phyloP scores from a whole-genome alignment of 2,113 vertebrate genomes.

The Corythoichthys haematopterus region DNA sequence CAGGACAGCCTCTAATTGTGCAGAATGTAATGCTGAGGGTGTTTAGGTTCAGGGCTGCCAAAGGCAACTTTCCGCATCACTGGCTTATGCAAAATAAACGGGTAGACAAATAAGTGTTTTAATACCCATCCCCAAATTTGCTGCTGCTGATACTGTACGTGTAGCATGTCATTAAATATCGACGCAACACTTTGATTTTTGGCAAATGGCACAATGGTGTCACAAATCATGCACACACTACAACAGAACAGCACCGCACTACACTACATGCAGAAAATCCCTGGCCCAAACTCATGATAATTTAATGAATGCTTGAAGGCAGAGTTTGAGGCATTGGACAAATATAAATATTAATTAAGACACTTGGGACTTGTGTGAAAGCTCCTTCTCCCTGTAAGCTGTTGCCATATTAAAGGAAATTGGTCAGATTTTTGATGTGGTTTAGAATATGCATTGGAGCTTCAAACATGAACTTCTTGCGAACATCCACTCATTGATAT shows the following conservation, averaged over 20 bases:
- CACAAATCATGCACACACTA: slow-evolving; percentile 32
- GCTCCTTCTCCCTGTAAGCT: slow-evolving; percentile 64
- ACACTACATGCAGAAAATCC: slow-evolving; percentile 49
- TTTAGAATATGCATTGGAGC: slow-evolving; percentile 67
- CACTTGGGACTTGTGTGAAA: slow-evolving; percentile 68
- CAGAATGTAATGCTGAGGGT: slow-evolving; percentile 65
- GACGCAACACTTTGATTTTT: slow-evolving; percentile 41
- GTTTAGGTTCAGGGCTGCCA: slow-evolving; percentile 55
- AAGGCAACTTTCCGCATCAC: slow-evolving; percentile 54
- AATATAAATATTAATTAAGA: slow-evolving; percentile 80
- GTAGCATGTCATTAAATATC: slow-evolving; percentile 25
- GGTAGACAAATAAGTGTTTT: slow-evolving; percentile 57
- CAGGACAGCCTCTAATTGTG: slow-evolving; percentile 67
- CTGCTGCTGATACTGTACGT: slow-evolving; percentile 35
- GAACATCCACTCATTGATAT: slow-evolving; percentile 48
- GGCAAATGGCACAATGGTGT: slow-evolving; percentile 25
- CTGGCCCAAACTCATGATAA: slow-evolving; percentile 71
- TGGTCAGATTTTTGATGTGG: slow-evolving; percentile 64
- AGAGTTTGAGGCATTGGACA: slow-evolving; percentile 76
- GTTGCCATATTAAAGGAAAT: slow-evolving; percentile 62
- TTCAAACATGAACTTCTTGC: slow-evolving; percentile 65
- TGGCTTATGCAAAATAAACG: slow-evolving; percentile 59
- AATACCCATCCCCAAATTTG: slow-evolving; percentile 33
- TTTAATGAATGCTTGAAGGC: slow-evolving; percentile 77
- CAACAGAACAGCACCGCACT: slow-evolving; percentile 28